Evolutionary conservation across 2,797 vertebrate genomes (phyloP).

Genomic region (Salarias fasciatus): DNA sequence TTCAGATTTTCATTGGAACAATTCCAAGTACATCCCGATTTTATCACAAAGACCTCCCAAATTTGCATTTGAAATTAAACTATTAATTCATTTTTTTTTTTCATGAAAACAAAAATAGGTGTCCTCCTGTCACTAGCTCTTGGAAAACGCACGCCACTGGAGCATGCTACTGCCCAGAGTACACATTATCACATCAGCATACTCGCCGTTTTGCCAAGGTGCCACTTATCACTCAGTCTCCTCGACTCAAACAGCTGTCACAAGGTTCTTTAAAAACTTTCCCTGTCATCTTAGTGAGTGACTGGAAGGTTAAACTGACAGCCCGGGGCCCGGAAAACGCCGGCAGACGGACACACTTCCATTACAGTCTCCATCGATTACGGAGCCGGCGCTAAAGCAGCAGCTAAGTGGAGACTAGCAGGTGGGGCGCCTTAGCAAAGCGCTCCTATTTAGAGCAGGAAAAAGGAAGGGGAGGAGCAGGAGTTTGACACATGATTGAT

Average conservation of each 20-base stretch:
- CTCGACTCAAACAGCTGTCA: conserved; percentile 47
- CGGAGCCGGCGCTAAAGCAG: conserved; percentile 36
- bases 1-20: no score
- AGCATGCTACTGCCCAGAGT: background rate
- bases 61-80: no score
- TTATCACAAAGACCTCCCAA: no score
- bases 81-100: no score
- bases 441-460: conserved; percentile 27
- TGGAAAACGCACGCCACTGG: conserved; percentile 4
- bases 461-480: conserved; percentile 59
- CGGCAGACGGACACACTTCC: conserved; percentile 56
- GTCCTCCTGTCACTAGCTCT: no score
- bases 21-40: no score
- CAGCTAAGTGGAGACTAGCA: conserved; percentile 57
- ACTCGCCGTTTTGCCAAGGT: conserved; percentile 6
- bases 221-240: conserved; percentile 34
- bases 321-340: conserved; percentile 33
- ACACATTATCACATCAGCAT: conserved; percentile 17
- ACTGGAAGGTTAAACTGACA: conserved; percentile 64
- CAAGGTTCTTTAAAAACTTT: conserved; percentile 39
- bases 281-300: conserved; percentile 46
- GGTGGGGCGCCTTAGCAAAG: conserved; percentile 47
- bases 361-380: conserved; percentile 65
- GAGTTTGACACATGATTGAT: conserved; percentile 73
- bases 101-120: no score